These are phyloP conservation scores for Nycticryphes semicollaris DNA, from an alignment of 2,113 vertebrate species.

Conservation along the genomic window DNA sequence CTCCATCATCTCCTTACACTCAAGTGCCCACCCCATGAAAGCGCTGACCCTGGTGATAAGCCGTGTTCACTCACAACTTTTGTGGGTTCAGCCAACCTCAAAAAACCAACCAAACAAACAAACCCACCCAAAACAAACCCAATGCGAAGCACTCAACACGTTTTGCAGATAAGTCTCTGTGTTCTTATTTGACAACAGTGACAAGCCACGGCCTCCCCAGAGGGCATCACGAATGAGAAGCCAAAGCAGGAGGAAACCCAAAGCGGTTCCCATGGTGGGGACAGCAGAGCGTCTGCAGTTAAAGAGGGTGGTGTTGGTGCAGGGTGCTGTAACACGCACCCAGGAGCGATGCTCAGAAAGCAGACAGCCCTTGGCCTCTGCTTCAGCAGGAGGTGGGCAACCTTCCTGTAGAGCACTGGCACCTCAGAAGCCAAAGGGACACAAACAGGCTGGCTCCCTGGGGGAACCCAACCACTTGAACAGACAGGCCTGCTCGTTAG, in stretches of 20 bases:
- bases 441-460: background rate
- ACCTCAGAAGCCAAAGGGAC: background rate
- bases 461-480: background rate
- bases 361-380: background rate
- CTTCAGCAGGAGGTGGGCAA: background rate
- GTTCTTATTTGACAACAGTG: background rate
- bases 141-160: rapidly evolving
- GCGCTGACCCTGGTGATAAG: rapidly evolving
- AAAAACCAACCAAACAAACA: background rate
- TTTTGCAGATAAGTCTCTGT: background rate
- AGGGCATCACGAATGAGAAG: rapidly evolving
- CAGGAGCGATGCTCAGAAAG: rapidly evolving
- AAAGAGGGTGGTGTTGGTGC: no score
- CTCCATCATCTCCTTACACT: background rate
- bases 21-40: background rate
- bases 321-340: background rate
- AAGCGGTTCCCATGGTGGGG: background rate
- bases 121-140: background rate
- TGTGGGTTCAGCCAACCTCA: background rate
- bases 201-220: background rate
- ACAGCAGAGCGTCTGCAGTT: background rate
- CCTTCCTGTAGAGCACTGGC: background rate
- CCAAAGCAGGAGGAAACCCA: background rate
- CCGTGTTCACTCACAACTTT: background rate
- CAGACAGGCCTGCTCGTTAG: background rate